A percentile compares a stretch with the other conserved stretches of the same genome.
Evolutionary conservation across 2,113 vertebrate species (phyloP).

Genomic region (Monopterus albus): DNA sequence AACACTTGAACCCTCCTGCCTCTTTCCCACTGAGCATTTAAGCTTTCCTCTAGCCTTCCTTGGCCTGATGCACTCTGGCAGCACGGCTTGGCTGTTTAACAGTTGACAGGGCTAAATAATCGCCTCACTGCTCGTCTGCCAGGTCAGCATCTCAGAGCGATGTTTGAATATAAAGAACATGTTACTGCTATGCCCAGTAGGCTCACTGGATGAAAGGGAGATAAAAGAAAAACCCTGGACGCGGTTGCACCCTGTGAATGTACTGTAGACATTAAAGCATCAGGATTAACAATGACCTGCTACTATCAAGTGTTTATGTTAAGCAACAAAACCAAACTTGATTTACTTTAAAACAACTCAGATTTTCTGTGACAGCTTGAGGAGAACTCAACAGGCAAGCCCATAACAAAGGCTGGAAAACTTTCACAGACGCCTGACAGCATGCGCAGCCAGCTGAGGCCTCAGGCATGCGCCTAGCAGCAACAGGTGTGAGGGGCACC

Average conservation of each 20-base stretch:
- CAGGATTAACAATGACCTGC: neutral
- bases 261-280: neutral
- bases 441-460: constrained; percentile 40
- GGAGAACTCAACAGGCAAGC: neutral
- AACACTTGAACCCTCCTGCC: too few relatives aligned
- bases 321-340: neutral
- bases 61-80: constrained; percentile 21
- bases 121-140: neutral
- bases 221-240: constrained; percentile 6
- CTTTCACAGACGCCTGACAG: constrained; percentile 9
- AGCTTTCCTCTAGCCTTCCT: neutral
- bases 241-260: neutral
- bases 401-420: neutral
- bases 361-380: neutral
- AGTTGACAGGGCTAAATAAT: constrained; percentile 42
- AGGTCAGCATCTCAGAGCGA: constrained; percentile 22
- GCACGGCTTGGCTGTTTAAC: constrained; percentile 37
- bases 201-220: neutral
- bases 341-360: neutral
- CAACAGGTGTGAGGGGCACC: constrained; percentile 57
- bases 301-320: neutral
- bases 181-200: neutral
- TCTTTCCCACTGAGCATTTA: too few relatives aligned
- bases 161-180: constrained; percentile 8
- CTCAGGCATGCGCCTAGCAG: neutral